Evolutionary conservation across 2,888 invertebrate species (phyloP).

Genomic region (Drosophila eohydei): DNA sequence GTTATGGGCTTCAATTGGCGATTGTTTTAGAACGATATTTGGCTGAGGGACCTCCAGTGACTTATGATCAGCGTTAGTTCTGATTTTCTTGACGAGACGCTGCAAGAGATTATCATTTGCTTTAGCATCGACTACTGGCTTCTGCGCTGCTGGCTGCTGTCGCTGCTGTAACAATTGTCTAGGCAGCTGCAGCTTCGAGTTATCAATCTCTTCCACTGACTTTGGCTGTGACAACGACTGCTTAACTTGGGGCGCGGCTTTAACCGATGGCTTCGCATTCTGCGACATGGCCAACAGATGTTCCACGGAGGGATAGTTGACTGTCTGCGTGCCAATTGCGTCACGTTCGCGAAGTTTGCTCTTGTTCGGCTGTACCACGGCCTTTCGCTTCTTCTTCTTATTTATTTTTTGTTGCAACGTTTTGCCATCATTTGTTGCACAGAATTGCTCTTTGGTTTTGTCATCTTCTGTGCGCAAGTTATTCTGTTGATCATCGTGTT

Average conservation of each 20-base stretch:
- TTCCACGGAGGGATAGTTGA: conserved; percentile 27
- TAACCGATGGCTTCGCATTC: not conserved
- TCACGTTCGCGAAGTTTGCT: conserved; percentile 1
- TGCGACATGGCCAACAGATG: conserved; percentile 20
- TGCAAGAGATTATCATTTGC: conserved; percentile 22
- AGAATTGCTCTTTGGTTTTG: conserved; percentile 9
- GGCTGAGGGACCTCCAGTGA: not conserved
- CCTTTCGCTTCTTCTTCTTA: conserved; percentile 12
- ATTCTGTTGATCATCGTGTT: conserved; percentile 22
- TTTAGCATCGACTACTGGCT: not conserved
- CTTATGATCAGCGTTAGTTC: not conserved
- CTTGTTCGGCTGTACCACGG: not conserved
- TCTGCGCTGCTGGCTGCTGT: not conserved
- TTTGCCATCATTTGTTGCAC: not conserved
- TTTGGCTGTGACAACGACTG: not conserved
- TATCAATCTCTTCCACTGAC: not conserved
- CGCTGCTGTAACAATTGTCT: conserved; percentile 1
- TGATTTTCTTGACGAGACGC: conserved; percentile 37
- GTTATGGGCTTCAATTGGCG: not conserved
- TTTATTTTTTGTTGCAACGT: not conserved
- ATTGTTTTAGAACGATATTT: conserved; percentile 3
- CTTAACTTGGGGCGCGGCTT: not conserved
- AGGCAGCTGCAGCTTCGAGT: conserved; percentile 1
- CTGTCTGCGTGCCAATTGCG: not conserved
- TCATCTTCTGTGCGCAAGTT: not conserved